Base-by-base conservation (phyloP, 1,140 invertebrate species). In the Micrasema longulum region DNA sequence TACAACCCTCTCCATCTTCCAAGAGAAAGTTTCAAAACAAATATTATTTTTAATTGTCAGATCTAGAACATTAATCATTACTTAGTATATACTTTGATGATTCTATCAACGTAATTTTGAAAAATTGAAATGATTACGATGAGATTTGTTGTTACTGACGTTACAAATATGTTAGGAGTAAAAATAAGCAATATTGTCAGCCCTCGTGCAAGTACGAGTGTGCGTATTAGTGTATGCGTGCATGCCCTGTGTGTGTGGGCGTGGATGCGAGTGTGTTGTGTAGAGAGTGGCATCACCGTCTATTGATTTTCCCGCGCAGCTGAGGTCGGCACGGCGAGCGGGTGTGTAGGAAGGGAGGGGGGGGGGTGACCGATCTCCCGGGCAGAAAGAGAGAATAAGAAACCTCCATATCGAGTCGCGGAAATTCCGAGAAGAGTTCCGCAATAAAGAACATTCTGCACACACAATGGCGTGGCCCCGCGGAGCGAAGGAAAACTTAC, bases 301-400 rank as follows among this genome's bases (percentile, higher is more conserved):
- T 68, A 68, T 68, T 55, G 65, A 68, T 68, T 68, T 68, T 68
- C 65, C 65, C 50, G 50, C 48, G 65, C 65, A 55, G 65, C 65
- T 53, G 65, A 35, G 31, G 35, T 4, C 1, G 16, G 35, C 9
- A 12, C 36, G 65, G 41, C 36, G 35, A 35, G 55, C 20, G 55
- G 38, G 55, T 38, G 55, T 14, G 55, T n/a, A 23, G 36, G n/a
- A n/a, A 7, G 50, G 50, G 26, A 50, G 52, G 2, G 0, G 14
- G 31, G 36, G 65, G 23, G 23, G 22, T 10, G 41, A 26, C 23
- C 36, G 35, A n/a, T 36, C 11, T 22, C 35, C 11, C 47, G 35
- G 57, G 48, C 48, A 1, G 6, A 22, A 52, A 11, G 14, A 11
- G 16, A 47, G 43, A 47, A 47, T 11, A 16, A 47, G 16, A 11